Evolutionary conservation across 2,113 vertebrate species (phyloP).

Genomic region (Urocynchramus pylzowi): DNA sequence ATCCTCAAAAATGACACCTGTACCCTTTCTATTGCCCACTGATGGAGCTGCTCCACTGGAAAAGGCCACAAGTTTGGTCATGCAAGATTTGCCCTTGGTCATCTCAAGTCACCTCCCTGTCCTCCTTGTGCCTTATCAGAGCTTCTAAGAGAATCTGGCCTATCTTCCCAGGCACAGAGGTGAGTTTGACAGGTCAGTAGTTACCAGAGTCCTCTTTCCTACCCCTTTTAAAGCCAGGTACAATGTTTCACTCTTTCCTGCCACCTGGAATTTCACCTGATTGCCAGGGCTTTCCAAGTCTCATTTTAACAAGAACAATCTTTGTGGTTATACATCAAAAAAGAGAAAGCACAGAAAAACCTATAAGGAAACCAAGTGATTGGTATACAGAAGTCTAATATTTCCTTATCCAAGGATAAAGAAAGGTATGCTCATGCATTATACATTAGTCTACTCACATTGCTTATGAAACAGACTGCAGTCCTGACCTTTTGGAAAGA

Average conservation of each 20-base stretch:
- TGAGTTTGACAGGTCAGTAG: background rate
- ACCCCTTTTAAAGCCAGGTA: background rate
- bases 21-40: background rate
- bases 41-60: background rate
- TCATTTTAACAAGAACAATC: background rate
- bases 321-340: background rate
- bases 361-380: background rate
- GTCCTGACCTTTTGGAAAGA: background rate
- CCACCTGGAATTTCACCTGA: background rate
- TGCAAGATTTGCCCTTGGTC: background rate
- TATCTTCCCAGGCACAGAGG: background rate
- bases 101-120: background rate
- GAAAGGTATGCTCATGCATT: background rate
- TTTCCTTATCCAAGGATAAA: background rate
- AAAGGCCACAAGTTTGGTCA: background rate
- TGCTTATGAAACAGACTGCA: background rate
- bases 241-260: background rate
- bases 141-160: background rate
- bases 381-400: background rate
- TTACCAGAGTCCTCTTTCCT: background rate
- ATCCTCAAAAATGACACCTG: background rate
- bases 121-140: background rate
- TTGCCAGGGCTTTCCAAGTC: background rate
- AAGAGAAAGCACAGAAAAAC: background rate
- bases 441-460: background rate